These are phyloP conservation scores for Semnornis frantzii DNA, from an alignment of 2,113 vertebrate species.

Conservation along the genomic window DNA sequence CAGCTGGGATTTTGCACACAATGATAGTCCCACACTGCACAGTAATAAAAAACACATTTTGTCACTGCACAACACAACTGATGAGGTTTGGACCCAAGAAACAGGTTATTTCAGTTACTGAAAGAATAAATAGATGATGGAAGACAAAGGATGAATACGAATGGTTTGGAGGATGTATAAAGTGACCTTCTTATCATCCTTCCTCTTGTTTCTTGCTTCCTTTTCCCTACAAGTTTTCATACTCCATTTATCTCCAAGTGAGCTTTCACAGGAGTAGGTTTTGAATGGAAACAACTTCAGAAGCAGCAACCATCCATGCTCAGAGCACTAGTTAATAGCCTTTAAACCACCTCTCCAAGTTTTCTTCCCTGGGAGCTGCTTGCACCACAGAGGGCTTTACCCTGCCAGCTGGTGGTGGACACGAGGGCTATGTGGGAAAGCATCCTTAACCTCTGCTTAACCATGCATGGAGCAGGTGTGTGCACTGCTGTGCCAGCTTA, in stretches of 20 bases:
- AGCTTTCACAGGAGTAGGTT: background rate
- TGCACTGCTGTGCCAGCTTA: rapidly evolving
- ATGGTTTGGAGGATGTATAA: background rate
- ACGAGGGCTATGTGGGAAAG: background rate
- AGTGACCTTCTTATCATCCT: background rate
- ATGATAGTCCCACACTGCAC: background rate
- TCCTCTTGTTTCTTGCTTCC: background rate
- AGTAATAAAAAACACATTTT: background rate
- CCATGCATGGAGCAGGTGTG: rapidly evolving
- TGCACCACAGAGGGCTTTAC: background rate
- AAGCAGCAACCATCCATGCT: background rate
- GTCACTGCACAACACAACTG: background rate
- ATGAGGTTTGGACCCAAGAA: background rate
- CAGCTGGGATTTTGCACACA: background rate
- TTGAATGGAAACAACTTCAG: background rate
- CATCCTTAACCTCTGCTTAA: background rate
- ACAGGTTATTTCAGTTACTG: background rate
- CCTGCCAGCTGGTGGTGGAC: background rate
- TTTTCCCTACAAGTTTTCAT: background rate
- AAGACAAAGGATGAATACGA: background rate
- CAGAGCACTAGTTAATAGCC: background rate
- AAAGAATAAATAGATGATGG: background rate
- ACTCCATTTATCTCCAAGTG: background rate
- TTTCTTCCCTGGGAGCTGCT: background rate
- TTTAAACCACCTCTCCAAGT: background rate